Conservation (phyloP, 2,888 invertebrate species). For the Pharmacophagus antenor region DNA sequence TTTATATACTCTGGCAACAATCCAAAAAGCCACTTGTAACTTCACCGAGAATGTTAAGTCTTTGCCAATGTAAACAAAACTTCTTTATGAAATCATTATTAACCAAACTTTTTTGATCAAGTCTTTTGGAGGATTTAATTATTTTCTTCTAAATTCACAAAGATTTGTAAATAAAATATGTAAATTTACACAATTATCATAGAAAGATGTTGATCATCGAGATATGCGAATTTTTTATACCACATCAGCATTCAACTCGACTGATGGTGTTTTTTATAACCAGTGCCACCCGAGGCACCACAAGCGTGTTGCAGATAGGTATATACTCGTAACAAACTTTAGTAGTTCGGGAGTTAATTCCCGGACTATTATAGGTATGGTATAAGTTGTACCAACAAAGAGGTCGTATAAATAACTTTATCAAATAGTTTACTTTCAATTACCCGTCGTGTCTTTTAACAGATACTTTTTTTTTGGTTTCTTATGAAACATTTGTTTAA, state of each 20-base stretch:
- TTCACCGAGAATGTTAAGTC: background rate
- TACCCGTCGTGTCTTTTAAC: background rate
- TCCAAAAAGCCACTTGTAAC: slow-evolving; percentile 8
- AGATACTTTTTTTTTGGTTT: background rate
- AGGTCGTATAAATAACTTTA: background rate
- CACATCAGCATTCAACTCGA: too few species aligned
- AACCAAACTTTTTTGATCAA: background rate
- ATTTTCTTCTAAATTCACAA: too few species aligned
- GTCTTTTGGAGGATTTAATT: background rate
- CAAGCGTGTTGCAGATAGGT: too few species aligned
- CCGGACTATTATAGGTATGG: background rate
- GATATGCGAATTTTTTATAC: too few species aligned
- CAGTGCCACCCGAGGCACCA: too few species aligned
- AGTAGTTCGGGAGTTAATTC: background rate
- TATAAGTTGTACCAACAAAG: background rate
- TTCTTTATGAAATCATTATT: background rate
- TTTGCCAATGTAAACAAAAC: slow-evolving; percentile 2
- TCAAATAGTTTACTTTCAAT: background rate
- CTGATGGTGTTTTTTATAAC: too few species aligned
- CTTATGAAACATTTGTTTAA: too few species aligned
- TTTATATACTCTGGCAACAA: slow-evolving; percentile 5
- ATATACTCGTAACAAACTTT: too few species aligned
- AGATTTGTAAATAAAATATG: too few species aligned
- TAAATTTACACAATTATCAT: too few species aligned
- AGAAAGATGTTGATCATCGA: too few species aligned